phyloP scores from a whole-genome alignment of 2,113 vertebrate species.

The Alaudala cheleensis region DNA sequence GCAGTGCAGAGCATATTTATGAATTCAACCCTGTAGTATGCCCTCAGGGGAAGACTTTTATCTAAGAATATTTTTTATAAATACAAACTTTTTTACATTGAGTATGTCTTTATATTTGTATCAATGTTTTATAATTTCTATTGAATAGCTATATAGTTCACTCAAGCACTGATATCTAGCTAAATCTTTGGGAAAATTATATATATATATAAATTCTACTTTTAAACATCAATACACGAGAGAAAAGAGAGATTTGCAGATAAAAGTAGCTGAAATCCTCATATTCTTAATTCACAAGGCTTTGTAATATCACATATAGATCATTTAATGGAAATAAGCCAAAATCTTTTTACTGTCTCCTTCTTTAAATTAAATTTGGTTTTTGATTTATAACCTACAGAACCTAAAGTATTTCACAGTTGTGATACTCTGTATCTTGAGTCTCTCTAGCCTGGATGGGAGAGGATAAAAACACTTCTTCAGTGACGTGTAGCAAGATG shows the following conservation, averaged over 20 bases:
- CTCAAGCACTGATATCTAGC: constrained; percentile 95
- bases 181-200: constrained; percentile 66
- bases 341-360: background rate
- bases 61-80: constrained; percentile 95
- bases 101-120: constrained; percentile 85
- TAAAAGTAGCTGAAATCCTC: constrained; percentile 45
- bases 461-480: background rate
- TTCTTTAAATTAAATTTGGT: background rate
- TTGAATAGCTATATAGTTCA: constrained; percentile 88
- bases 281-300: background rate
- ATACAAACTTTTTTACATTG: constrained; percentile 89
- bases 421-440: background rate
- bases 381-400: constrained; percentile 9
- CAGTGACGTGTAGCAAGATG: background rate
- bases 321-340: background rate
- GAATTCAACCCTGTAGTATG: constrained; percentile 82
- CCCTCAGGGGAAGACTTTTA: constrained; percentile 94
- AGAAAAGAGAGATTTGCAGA: constrained; percentile 21
- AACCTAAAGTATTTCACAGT: background rate
- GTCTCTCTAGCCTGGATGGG: background rate
- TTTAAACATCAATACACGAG: constrained; percentile 55
- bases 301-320: background rate
- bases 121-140: constrained; percentile 81
- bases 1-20: constrained; percentile 81
- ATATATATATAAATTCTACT: constrained; percentile 50